Evolutionary conservation across 64 coral and sea anemone species (phyloP), one percentile per base, ranked within the genome.

Genomic region (Trachythela sp.): DNA sequence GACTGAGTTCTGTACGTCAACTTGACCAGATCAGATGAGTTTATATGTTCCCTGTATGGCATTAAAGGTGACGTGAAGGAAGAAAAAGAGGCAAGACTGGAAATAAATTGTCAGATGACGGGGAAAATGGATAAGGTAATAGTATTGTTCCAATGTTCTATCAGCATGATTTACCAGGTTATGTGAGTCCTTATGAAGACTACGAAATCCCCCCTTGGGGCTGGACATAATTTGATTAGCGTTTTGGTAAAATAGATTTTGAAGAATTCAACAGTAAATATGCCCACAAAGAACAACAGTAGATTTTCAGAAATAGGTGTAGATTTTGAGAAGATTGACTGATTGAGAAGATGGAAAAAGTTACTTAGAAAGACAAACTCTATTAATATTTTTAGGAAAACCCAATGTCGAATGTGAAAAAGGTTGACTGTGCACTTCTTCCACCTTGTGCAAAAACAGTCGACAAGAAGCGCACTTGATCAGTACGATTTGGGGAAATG

Each of bases 361-460:
- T 49, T 49, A 9, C 15, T 49, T 49, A 15, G 48, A 9, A 15
- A 7, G 48, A 49, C 48, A 49, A 49, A 49, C 48, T 49, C 48
- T 49, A 49, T 49, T 17, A 70, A 8, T 70, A 17, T 70, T 70
- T 70, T 70, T n/a, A 70, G 64, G 18, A 70, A 70, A 70, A 49
- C 48, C 48, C 48, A 15, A 49, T 49, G 48, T 49, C 48, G 15
- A 15, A 15, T 49, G 48, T 49, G 48, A 49, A 49, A 49, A 49
- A 49, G 48, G 20, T 70, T 70, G 64, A 70, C 64, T n/a, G 64
- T n/a, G 64, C 64, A 9, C 64, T 70, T 70, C 64, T 70, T 70
- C 64, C 64, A 70, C 64, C 64, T 70, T 17, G 20, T 70, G 8
- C 64, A n/a, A 70, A 32, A 22, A 17, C 64, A 14, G 64, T 70